phyloP scores from a whole-genome alignment of 1,140 invertebrate genomes.

The Heliconius himera region DNA sequence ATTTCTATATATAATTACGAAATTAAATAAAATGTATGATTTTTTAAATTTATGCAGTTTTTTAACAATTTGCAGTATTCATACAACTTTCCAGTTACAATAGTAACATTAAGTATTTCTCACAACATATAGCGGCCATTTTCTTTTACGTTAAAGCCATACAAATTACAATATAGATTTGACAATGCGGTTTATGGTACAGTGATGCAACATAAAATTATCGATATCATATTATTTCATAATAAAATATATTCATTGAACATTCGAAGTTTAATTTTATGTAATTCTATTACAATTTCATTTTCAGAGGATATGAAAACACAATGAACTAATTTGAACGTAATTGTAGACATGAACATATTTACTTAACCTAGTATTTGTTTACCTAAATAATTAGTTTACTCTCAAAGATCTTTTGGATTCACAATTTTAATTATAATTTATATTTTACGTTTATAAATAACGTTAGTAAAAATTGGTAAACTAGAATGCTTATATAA shows the following conservation, averaged over 20 bases:
- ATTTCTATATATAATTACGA: conserved; percentile 44
- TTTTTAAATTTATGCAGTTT: neutral
- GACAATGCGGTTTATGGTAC: conserved; percentile 27
- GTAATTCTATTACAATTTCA: no score
- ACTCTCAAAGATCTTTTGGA: no score
- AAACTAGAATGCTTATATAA: no score
- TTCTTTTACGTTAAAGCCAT: conserved; percentile 26
- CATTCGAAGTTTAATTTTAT: no score
- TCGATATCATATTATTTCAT: conserved; percentile 13
- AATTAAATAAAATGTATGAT: neutral
- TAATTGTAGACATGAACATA: no score
- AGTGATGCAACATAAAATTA: neutral
- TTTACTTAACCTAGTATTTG: no score
- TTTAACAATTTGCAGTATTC: neutral
- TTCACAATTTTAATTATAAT: no score
- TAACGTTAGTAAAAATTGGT: no score
- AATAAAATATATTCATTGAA: neutral
- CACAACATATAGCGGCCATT: conserved; percentile 38
- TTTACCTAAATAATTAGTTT: no score
- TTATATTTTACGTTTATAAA: no score
- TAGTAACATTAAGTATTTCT: neutral
- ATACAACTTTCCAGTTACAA: neutral
- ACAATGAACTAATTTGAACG: no score
- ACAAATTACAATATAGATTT: conserved; percentile 13
- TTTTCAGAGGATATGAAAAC: no score